These are phyloP conservation scores for Vireo griseus DNA, from an alignment of 2,797 vertebrate genomes.

Conservation along the genomic window DNA sequence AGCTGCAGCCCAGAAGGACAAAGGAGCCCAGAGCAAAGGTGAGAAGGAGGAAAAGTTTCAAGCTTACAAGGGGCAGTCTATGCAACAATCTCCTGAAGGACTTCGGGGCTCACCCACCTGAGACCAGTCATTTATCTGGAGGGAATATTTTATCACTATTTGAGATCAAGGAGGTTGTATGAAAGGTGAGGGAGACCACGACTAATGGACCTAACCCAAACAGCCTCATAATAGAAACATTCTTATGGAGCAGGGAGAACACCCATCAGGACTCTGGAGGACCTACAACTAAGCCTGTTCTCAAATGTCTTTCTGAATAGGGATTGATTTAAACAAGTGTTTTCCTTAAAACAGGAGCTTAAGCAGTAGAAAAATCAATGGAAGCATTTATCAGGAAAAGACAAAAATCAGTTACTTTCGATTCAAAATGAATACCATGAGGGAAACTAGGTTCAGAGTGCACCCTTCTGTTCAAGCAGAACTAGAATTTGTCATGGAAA, in stretches of 20 bases:
- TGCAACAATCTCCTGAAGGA: neutral
- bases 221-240: neutral
- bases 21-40: neutral
- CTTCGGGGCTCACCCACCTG: neutral
- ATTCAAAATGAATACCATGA: neutral
- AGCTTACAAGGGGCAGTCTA: neutral
- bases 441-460: neutral
- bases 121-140: neutral
- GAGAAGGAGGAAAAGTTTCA: neutral
- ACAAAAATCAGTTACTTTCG: neutral
- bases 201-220: neutral
- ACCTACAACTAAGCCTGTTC: neutral
- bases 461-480: neutral
- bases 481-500: neutral
- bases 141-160: neutral
- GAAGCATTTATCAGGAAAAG: neutral
- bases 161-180: neutral
- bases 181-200: neutral
- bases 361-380: slow-evolving; percentile 18
- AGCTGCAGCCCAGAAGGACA: neutral
- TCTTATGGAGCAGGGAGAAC: neutral
- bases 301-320: neutral
- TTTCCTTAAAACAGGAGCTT: neutral
- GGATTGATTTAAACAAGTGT: neutral
- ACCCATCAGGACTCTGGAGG: neutral